Percentiles rank a stretch among this genome's conserved stretches.
Conservation (phyloP, 2,888 invertebrate species). For the Rotaria macrura region DNA sequence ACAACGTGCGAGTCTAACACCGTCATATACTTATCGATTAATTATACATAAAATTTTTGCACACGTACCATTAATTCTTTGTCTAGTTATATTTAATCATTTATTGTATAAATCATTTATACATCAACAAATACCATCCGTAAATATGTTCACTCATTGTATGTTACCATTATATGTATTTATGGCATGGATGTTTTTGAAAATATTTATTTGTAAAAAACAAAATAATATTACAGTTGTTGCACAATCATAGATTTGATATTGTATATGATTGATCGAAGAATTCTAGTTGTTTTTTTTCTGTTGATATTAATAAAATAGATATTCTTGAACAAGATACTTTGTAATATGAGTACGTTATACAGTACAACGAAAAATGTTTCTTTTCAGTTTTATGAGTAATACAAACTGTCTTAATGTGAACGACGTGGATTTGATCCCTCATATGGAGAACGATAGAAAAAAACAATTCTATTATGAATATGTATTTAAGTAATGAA, state of each 20-base stretch:
- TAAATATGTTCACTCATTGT: not conserved
- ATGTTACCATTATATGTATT: not conserved
- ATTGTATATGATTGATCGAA: too few species aligned
- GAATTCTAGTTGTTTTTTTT: too few species aligned
- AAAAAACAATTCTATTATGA: too few species aligned
- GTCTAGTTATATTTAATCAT: not conserved
- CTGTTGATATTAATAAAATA: not conserved
- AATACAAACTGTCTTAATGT: too few species aligned
- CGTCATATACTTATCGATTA: not conserved
- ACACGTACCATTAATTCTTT: not conserved
- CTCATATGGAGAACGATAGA: too few species aligned
- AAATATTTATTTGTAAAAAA: constrained; percentile 13
- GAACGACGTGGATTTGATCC: too few species aligned
- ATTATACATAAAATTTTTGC: not conserved
- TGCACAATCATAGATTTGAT: not conserved
- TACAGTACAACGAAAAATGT: too few species aligned
- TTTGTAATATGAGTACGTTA: too few species aligned
- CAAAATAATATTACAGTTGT: not conserved
- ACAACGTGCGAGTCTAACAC: not conserved
- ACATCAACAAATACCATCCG: not conserved
- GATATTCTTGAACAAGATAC: too few species aligned
- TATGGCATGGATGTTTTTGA: not conserved
- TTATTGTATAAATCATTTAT: not conserved
- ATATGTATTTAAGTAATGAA: too few species aligned
- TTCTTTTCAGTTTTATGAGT: too few species aligned